phyloP scores from a whole-genome alignment of 2,797 vertebrate genomes.

The Peromyscus melanophrys region DNA sequence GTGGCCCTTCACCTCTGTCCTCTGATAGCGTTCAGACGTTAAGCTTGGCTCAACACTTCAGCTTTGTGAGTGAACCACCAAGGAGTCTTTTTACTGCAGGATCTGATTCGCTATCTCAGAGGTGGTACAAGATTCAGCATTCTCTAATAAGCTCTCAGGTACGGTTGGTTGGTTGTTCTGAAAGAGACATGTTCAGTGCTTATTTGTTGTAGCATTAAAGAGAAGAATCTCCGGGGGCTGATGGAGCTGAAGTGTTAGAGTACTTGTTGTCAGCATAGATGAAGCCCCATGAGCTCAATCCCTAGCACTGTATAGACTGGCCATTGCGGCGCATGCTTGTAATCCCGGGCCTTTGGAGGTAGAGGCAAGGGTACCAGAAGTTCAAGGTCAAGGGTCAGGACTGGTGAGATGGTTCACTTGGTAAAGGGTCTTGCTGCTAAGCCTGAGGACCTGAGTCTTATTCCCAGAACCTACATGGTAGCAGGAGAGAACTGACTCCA shows the following conservation, averaged over 20 bases:
- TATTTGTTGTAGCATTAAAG: neutral
- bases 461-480: neutral
- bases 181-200: neutral
- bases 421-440: neutral
- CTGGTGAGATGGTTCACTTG: neutral
- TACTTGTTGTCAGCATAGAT: neutral
- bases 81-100: neutral
- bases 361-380: neutral
- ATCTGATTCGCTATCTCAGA: constrained; percentile 13
- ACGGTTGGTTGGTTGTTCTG: neutral
- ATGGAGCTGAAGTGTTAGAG: neutral
- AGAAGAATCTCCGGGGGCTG: neutral
- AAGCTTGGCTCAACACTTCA: neutral
- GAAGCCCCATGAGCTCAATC: neutral
- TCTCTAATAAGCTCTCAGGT: neutral
- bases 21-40: neutral
- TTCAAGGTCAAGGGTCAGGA: neutral
- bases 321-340: neutral
- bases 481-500: neutral
- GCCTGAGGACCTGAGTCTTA: neutral
- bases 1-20: neutral
- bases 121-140: neutral
- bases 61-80: neutral
- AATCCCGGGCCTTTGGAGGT: neutral
- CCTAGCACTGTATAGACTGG: neutral